Evolutionary conservation across 2,113 vertebrate genomes (phyloP), one percentile per base, ranked within the genome.

Genomic region (Zapornia atra): DNA sequence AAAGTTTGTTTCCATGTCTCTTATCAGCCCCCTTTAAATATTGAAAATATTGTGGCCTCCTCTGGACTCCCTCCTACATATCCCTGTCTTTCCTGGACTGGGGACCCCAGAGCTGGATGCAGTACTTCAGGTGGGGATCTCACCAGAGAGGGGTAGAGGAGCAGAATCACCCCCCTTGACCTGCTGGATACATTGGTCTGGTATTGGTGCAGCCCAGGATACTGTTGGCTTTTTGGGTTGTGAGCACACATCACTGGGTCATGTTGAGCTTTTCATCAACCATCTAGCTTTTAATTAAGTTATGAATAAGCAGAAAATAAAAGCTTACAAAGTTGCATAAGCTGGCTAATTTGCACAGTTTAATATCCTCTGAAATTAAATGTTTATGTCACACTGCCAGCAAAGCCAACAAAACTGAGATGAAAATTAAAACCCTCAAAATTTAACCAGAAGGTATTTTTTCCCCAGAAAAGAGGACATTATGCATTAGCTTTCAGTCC

Each of bases 231-330:
- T 73, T 54, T 24, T 44, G 57, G 31, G 20, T 48, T 84, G 20
- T 2, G 1, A 50, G 12, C 2, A 9, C 42, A 40, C 19, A 11
- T 34, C 51, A 44, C 19, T 0, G 2, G 36, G 31, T 69, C 16
- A 69, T 9, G 20, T 44, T 19, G 19, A 42, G 44, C 25, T 77
- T 76, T 59, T 78, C 26, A 26, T 36, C 28, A 11, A 61, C 48
- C 65, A 33, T n/a, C 28, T 46, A 46, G 48, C n/a, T 68, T 60
- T 66, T 42, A 21, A 69, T 69, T 86, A 34, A 48, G 25, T 75
- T 38, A 83, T 8, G 33, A 28, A 70, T 44, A 31, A 85, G 22
- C 31, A 65, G 42, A 80, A 46, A 59, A 73, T 42, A 75, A 64
- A 66, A 68, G 31, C 56, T 72, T 44, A 29, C 68, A 54, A 70